These are phyloP conservation scores for Thymelicus sylvestris DNA, from an alignment of 2,888 invertebrate genomes.

Conservation along the genomic window DNA sequence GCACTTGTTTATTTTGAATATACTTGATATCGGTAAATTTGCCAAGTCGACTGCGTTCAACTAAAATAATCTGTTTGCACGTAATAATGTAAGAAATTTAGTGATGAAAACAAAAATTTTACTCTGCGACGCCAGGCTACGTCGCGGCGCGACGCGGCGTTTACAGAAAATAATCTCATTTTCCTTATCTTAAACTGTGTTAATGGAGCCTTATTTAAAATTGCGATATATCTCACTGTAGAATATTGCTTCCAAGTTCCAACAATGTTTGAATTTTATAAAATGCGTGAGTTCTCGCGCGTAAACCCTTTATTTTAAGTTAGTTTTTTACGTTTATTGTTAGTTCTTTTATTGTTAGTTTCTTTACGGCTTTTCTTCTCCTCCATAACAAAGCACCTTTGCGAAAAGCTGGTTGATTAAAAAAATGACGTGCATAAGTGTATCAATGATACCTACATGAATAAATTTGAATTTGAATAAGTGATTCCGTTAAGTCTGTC, in stretches of 20 bases:
- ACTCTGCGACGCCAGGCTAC: constrained; percentile 38
- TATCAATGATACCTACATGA: too few species aligned
- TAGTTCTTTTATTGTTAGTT: too few species aligned
- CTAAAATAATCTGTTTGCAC: constrained; percentile 45
- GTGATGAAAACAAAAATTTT: constrained; percentile 45
- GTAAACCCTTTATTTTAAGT: background rate
- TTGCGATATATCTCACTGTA: constrained; percentile 17
- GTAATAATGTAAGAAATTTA: constrained; percentile 46
- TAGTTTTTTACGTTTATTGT: too few species aligned
- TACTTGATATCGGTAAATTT: constrained; percentile 54
- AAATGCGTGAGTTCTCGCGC: background rate
- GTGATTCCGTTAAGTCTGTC: background rate
- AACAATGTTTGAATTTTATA: background rate
- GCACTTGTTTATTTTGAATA: constrained; percentile 66
- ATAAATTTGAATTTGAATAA: too few species aligned
- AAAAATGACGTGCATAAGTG: too few species aligned
- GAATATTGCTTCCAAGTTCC: background rate
- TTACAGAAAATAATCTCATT: constrained; percentile 13
- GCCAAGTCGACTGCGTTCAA: constrained; percentile 49
- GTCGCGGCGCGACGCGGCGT: constrained; percentile 13
- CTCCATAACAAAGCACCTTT: too few species aligned
- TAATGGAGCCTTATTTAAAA: constrained; percentile 37
- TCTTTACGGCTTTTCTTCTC: too few species aligned
- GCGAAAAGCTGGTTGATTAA: too few species aligned
- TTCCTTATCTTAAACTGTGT: constrained; percentile 24